Evolutionary conservation across 2,888 invertebrate genomes (phyloP).

Genomic region (Tridacna gigas): DNA sequence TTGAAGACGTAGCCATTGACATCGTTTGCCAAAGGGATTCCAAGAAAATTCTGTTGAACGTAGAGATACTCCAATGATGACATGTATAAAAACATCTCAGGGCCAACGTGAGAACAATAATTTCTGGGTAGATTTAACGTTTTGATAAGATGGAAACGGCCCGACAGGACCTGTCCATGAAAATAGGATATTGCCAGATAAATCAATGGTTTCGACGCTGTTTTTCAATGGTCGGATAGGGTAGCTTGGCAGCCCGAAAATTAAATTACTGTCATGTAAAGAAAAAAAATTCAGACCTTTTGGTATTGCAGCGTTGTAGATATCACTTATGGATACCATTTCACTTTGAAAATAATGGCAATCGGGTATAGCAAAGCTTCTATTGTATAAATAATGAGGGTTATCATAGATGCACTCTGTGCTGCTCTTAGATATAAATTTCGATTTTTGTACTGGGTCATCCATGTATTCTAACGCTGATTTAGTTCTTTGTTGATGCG

Average conservation of each 20-base stretch:
- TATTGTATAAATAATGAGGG: background rate
- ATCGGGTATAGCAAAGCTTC: background rate
- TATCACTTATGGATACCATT: background rate
- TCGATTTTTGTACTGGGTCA: slow-evolving; percentile 1
- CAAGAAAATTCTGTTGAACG: slow-evolving; percentile 40
- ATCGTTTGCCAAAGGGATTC: slow-evolving; percentile 14
- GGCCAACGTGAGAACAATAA: slow-evolving; percentile 9
- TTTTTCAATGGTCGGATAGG: background rate
- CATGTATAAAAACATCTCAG: slow-evolving; percentile 12
- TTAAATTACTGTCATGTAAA: slow-evolving; percentile 17
- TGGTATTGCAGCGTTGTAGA: background rate
- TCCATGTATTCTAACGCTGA: background rate
- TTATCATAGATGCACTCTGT: slow-evolving; percentile 31
- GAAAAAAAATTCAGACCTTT: background rate
- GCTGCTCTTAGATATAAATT: background rate
- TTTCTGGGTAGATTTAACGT: slow-evolving; percentile 38
- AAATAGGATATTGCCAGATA: slow-evolving; percentile 36
- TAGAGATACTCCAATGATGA: slow-evolving; percentile 21
- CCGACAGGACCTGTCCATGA: slow-evolving; percentile 21
- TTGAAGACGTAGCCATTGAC: slow-evolving; percentile 24
- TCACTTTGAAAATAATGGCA: background rate
- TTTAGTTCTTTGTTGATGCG: background rate
- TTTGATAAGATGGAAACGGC: slow-evolving; percentile 11
- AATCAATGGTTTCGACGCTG: slow-evolving; percentile 16
- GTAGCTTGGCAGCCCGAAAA: background rate